phyloP scores from a whole-genome alignment of 2,888 invertebrate species.

The Eremobia ochroleuca region DNA sequence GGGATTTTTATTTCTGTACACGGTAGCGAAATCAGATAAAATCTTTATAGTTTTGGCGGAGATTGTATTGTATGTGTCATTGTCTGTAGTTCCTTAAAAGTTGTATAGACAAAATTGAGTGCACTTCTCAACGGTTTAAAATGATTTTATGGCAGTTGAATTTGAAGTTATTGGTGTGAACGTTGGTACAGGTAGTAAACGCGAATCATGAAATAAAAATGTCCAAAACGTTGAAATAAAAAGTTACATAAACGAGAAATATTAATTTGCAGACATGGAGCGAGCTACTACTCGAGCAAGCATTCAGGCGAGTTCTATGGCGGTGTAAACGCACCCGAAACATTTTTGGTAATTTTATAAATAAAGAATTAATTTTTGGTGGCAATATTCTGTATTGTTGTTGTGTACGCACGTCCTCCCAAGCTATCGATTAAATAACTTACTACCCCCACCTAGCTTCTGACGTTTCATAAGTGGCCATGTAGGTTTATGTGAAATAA shows the following conservation, averaged over 20 bases:
- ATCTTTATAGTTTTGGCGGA: slow-evolving; percentile 61
- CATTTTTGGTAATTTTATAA: neutral
- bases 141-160: neutral
- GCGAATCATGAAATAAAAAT: neutral
- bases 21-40: slow-evolving; percentile 64
- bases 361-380: neutral
- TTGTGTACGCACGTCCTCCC: neutral
- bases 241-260: neutral
- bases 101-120: slow-evolving; percentile 14
- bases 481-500: no score
- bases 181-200: neutral
- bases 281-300: slow-evolving; percentile 43
- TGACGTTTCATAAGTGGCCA: no score
- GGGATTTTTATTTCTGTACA: slow-evolving; percentile 60
- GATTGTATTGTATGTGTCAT: slow-evolving; percentile 43
- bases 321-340: slow-evolving; percentile 8
- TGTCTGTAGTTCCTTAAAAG: slow-evolving; percentile 30
- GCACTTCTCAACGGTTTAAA: slow-evolving; percentile 30
- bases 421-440: no score
- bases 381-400: neutral
- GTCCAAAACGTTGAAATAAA: neutral
- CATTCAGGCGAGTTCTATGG: neutral
- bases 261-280: neutral
- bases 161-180: slow-evolving; percentile 25
- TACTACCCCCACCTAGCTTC: no score